phyloP scores from a whole-genome alignment of 2,797 vertebrate genomes.

The Pristis pectinata region DNA sequence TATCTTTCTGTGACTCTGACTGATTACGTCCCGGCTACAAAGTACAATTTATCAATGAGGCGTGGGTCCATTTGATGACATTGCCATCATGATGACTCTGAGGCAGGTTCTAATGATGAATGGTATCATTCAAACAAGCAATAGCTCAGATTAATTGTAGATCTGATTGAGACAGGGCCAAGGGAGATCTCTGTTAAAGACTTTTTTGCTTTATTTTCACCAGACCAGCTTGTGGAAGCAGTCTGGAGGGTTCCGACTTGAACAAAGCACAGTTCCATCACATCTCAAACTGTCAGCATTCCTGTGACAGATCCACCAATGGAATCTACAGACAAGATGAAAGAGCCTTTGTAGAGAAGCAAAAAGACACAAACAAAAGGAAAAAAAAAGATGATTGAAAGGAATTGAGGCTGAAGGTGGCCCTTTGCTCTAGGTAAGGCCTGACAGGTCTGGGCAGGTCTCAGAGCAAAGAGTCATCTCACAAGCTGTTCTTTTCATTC shows the following conservation, averaged over 20 bases:
- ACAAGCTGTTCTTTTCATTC: constrained; percentile 32
- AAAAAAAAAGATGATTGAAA: constrained; percentile 5
- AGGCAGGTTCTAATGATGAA: neutral
- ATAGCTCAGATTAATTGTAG: neutral
- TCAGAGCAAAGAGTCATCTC: neutral
- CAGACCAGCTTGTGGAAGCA: neutral
- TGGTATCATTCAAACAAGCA: neutral
- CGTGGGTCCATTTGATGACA: neutral
- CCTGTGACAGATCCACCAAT: constrained; percentile 17
- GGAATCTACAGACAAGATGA: constrained; percentile 28
- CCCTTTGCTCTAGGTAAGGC: constrained; percentile 2
- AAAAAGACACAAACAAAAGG: constrained; percentile 20
- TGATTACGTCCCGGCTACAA: neutral
- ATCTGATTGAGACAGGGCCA: constrained; percentile 17
- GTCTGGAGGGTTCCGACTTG: neutral
- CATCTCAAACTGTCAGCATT: constrained; percentile 1
- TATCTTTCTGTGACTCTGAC: too few species aligned
- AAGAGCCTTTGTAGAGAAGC: constrained; percentile 21
- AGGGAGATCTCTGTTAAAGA: neutral
- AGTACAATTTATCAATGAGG: neutral
- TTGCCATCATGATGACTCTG: neutral
- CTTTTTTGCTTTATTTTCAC: neutral
- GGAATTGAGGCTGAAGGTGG: neutral
- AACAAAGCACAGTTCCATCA: constrained; percentile 12
- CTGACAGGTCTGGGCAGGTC: constrained; percentile 24